Base-by-base conservation (phyloP, 2,113 vertebrate genomes). In the Lasiurus cinereus region DNA sequence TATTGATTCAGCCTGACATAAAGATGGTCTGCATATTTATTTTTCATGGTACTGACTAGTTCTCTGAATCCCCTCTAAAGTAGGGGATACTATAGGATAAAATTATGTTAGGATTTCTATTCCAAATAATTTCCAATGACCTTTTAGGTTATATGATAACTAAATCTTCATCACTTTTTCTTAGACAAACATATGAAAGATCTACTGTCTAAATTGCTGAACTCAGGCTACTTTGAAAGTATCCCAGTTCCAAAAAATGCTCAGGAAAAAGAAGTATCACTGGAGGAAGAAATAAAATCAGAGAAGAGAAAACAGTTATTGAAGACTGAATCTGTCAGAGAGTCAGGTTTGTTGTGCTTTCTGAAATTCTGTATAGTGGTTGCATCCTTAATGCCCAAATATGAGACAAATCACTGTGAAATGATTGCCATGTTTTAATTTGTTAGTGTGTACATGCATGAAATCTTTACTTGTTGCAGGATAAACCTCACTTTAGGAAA, bases 151-250 rank as follows among this genome's bases (percentile, higher is more conserved):
- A 78, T 93, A 33, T 96, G 82, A 69, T 94, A 94, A 94, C 48
- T 93, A 3, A 39, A 36, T 95, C 88, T 96, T 24, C 1, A 5
- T 96, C 24, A 52, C 29, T 97, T 52, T 94, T 93, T 97, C 87
- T 97, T 82, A 99, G 99, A 99, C 97, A 99, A 99, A 97, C 97
- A 98, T 74, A 88, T 99, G 97, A 99, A 99, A 98, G 99, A 99
- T 33, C 98, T 99, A 70, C 98, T 99, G 54, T 98, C 98, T 73
- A 98, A 97, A 90, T 98, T 99, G 95, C 91, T 99, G 95, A 98
- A 99, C 91, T 99, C 98, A 96, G 98, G 98, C 50, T 99, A 99
- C 97, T 99, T 99, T 98, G 99, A 98, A 96, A 98, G 97, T 97
- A 98, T 99, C 93, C 98, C 98, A 0, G 96, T 98, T 97, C 98